A percentile compares a stretch with the other conserved stretches of the same genome.
phyloP scores from a whole-genome alignment of 2,113 vertebrate genomes.

The Petroica traversi region DNA sequence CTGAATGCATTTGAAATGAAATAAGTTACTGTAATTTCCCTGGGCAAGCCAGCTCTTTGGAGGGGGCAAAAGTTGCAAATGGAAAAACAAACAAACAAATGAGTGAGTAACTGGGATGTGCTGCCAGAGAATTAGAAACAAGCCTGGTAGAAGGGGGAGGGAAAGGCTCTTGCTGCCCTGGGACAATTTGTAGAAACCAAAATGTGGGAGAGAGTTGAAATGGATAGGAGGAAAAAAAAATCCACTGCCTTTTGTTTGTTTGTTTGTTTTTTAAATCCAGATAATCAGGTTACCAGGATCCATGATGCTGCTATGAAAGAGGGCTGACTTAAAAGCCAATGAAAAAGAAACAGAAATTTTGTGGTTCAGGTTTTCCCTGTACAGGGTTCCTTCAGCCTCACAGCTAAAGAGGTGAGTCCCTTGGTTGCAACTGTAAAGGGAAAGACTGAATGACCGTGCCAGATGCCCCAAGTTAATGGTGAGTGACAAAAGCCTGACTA shows the following conservation, averaged over 20 bases:
- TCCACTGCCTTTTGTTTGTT: background rate
- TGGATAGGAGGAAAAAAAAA: background rate
- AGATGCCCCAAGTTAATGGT: background rate
- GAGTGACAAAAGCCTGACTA: background rate
- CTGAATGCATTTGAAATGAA: constrained; percentile 14
- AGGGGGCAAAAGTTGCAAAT: constrained; percentile 41
- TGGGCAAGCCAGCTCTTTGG: background rate
- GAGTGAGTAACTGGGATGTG: constrained; percentile 19
- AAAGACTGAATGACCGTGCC: background rate
- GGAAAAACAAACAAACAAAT: constrained; percentile 47
- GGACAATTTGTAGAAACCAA: background rate
- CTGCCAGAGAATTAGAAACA: constrained; percentile 19
- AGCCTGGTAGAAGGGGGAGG: background rate
- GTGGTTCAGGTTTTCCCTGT: background rate
- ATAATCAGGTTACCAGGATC: background rate
- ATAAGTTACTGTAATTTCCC: constrained; percentile 25
- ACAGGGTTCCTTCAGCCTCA: background rate
- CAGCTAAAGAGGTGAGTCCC: background rate
- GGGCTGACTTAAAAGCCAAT: background rate
- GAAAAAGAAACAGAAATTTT: background rate
- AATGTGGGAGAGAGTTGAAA: constrained; percentile 4
- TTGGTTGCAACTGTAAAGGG: background rate
- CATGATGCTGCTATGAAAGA: background rate
- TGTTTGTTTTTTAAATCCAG: background rate
- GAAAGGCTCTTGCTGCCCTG: background rate